Evolutionary conservation across 2,888 invertebrate species (phyloP).

Genomic region (Rhamphomyia laevipes): DNA sequence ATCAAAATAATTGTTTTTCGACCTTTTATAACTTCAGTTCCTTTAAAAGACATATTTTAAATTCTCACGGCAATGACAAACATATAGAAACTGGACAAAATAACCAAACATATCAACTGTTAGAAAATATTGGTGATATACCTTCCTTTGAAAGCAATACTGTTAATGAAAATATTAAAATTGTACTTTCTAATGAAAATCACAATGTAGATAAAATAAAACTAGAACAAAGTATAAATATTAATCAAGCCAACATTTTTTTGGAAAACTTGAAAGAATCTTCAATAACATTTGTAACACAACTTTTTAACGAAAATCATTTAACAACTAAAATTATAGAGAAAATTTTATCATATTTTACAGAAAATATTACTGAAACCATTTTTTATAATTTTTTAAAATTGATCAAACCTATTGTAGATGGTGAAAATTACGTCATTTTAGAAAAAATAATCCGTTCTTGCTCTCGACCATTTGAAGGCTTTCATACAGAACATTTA

Average conservation of each 20-base stretch:
- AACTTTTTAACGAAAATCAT: constrained; percentile 5
- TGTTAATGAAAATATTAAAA: no score
- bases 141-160: no score
- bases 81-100: no score
- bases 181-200: no score
- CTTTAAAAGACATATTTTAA: constrained; percentile 3
- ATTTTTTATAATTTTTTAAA: constrained; percentile 4
- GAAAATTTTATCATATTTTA: constrained; percentile 4
- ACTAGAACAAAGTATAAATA: background rate
- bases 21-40: constrained; percentile 1
- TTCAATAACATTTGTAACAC: constrained; percentile 1
- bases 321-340: constrained; percentile 7
- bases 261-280: constrained; percentile 1
- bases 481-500: constrained; percentile 3
- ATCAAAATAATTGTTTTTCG: background rate
- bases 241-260: background rate
- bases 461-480: constrained; percentile 2
- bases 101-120: no score
- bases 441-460: background rate
- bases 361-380: constrained; percentile 6
- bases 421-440: background rate
- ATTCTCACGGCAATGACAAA: background rate
- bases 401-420: constrained; percentile 5
- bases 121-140: no score
- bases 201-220: background rate